Evolutionary conservation across 1,140 invertebrate species (phyloP).

Genomic region (Leguminivora glycinivorella): DNA sequence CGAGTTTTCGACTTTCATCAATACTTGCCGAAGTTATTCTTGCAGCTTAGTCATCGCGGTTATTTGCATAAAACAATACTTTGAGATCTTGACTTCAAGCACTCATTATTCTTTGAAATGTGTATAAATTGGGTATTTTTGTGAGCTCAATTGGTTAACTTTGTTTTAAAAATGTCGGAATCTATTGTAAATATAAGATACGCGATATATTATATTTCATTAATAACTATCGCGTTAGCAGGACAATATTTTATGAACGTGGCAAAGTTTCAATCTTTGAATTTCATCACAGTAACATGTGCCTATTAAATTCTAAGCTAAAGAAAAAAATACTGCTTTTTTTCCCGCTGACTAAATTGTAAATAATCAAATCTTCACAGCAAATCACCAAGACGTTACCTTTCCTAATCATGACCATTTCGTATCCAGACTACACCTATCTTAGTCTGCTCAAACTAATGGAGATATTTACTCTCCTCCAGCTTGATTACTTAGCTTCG

Average conservation of each 20-base stretch:
- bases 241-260: not conserved
- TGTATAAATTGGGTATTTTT: slow-evolving; percentile 4
- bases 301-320: not conserved
- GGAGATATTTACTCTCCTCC: not conserved
- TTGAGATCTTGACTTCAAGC: slow-evolving; percentile 30
- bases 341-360: too few relatives aligned
- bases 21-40: slow-evolving; percentile 33
- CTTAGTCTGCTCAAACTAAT: not conserved
- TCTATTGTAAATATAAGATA: too few relatives aligned
- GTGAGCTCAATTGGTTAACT: slow-evolving; percentile 1
- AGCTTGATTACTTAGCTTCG: not conserved
- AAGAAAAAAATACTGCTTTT: too few relatives aligned
- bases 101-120: slow-evolving; percentile 8
- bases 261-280: not conserved
- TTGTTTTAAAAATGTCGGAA: too few relatives aligned
- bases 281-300: not conserved
- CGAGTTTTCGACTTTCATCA: slow-evolving; percentile 40
- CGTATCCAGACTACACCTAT: not conserved
- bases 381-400: too few relatives aligned
- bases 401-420: too few relatives aligned
- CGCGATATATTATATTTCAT: too few relatives aligned
- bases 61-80: slow-evolving; percentile 52
- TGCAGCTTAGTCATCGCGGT: slow-evolving; percentile 40
- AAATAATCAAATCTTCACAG: too few relatives aligned
- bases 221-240: too few relatives aligned